These are phyloP conservation scores for Lepidocolaptes lacrymiger DNA, from an alignment of 2,797 vertebrate species.

Conservation along the genomic window DNA sequence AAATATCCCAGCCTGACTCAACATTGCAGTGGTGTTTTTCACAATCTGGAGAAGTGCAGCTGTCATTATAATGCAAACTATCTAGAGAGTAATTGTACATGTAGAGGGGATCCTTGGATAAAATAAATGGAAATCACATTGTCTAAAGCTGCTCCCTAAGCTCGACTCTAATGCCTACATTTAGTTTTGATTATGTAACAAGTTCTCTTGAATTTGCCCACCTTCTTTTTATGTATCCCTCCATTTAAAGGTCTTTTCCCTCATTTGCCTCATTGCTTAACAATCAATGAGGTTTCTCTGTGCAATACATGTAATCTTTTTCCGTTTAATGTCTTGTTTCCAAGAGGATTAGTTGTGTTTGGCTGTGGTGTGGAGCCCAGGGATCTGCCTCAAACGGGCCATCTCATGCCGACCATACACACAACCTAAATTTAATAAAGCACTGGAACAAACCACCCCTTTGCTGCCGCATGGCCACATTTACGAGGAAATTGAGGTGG, in stretches of 20 bases:
- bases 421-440: not conserved
- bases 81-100: not conserved
- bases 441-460: not conserved
- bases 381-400: not conserved
- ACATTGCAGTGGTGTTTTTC: not conserved
- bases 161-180: not conserved
- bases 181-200: not conserved
- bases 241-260: not conserved
- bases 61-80: not conserved
- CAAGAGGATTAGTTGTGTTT: not conserved
- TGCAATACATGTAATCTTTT: not conserved
- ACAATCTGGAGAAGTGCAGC: not conserved
- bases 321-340: fast-evolving
- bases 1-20: not conserved
- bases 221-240: not conserved
- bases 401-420: not conserved
- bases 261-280: not conserved
- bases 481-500: constrained; percentile 35
- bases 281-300: not conserved
- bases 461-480: not conserved
- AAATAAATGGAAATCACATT: not conserved
- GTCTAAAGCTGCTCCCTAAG: not conserved
- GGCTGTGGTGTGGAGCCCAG: not conserved
- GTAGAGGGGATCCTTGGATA: not conserved
- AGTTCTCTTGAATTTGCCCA: not conserved